Evolutionary conservation across 2,113 vertebrate species (phyloP).

Genomic region (Halichoerus grypus): DNA sequence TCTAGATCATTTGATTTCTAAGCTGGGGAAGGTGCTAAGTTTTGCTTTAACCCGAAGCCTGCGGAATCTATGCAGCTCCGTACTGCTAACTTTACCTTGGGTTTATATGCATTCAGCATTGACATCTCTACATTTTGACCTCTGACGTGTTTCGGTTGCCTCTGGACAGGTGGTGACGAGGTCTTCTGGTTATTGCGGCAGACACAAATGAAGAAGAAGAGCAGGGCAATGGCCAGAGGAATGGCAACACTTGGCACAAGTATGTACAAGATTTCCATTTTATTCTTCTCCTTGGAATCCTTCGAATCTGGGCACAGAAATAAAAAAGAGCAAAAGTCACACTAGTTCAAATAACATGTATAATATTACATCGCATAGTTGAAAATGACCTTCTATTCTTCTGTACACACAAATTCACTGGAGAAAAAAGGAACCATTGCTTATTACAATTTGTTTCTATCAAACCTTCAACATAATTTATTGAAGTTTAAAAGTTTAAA

Average conservation of each 20-base stretch:
- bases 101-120: slow-evolving; percentile 97
- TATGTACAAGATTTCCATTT: slow-evolving; percentile 98
- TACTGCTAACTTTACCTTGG: slow-evolving; percentile 90
- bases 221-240: slow-evolving; percentile 95
- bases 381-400: slow-evolving; percentile 31
- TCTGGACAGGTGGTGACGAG: slow-evolving; percentile 90
- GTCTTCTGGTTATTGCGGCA: slow-evolving; percentile 98
- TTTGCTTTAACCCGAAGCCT: background rate
- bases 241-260: slow-evolving; percentile 97
- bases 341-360: background rate
- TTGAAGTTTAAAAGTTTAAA: slow-evolving; percentile 72
- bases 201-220: slow-evolving; percentile 99
- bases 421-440: background rate
- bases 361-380: background rate
- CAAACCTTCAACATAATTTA: slow-evolving; percentile 61
- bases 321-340: slow-evolving; percentile 29
- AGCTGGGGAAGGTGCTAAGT: background rate
- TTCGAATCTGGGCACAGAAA: slow-evolving; percentile 90
- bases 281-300: slow-evolving; percentile 95
- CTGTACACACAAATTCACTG: slow-evolving; percentile 12
- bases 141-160: slow-evolving; percentile 95
- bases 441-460: slow-evolving; percentile 64
- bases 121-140: slow-evolving; percentile 99
- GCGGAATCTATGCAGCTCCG: rapidly evolving
- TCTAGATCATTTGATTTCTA: background rate